Evolutionary conservation across 2,888 invertebrate genomes (phyloP), one percentile per base, ranked within the genome.

Genomic region (Eupithecia exiguata): DNA sequence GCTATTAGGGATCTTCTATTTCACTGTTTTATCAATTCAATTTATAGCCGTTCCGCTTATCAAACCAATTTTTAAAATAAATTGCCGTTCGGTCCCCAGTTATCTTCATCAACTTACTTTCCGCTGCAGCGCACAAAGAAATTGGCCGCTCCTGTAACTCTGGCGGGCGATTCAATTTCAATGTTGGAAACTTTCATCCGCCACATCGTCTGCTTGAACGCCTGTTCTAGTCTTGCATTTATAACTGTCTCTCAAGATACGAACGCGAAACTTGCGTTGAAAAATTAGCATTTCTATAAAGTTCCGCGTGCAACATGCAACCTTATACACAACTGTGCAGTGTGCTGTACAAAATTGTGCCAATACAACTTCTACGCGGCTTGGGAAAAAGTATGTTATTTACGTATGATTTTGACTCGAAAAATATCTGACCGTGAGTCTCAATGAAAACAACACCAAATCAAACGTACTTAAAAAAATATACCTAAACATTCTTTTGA

Each of bases 91-190:
- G 40, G 69, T 70, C 36, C 72, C 66, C 35, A 61, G 71, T 71
- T 73, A 77, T 77, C 73, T 77, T 77, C 75, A 77, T 77, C 74
- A 77, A 77, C 53, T 76, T 67, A 74, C 77, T 78, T 78, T 71
- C 74, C 74, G 74, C 76, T 75, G 74, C 76, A 78, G 72, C 77
- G 73, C 69, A 78, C 77, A 77, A 70, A 77, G 78, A 80, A 80
- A 80, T 78, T 75, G 78, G 78, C 74, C 72, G 74, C 72, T 75
- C 73, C 70, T 78, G 78, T 76, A 77, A 66, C 75, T 76, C 49
- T 58, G 74, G 69, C 72, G 53, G 70, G 69, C 77, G 74, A 78
- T 79, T 79, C 76, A 76, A 77, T 78, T 77, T 78, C 72, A 77
- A 75, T 76, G 68, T 74, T 69, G 71, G 71, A 76, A 78, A 79